Conservation (phyloP, 1,140 invertebrate genomes). For the Pogonus chalceus region DNA sequence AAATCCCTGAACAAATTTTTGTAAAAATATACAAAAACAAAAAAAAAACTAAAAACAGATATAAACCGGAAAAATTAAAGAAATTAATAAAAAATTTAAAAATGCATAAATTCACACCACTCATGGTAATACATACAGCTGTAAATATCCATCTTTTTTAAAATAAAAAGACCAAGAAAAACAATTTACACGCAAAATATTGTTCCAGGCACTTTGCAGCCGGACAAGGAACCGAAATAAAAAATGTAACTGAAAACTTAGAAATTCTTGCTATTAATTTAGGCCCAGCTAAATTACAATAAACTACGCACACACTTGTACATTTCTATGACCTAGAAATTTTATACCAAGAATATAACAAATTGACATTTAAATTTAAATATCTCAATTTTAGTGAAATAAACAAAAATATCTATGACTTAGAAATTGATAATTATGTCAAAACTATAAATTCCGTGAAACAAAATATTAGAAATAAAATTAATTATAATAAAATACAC, state of each 20-base stretch:
- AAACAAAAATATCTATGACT: not conserved
- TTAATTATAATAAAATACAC: not conserved
- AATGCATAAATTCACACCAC: not conserved
- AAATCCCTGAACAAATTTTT: no score
- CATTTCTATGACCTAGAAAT: not conserved
- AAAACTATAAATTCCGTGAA: not conserved
- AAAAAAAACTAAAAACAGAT: conserved; percentile 7
- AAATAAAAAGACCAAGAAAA: not conserved
- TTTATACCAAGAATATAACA: not conserved
- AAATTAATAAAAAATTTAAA: conserved; percentile 11
- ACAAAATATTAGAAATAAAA: not conserved
- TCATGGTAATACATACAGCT: not conserved
- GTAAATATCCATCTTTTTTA: not conserved
- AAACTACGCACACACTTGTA: not conserved
- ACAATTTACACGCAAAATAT: not conserved
- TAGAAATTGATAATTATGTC: not conserved
- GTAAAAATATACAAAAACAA: no score
- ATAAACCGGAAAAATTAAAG: conserved; percentile 11
- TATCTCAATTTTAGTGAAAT: not conserved
- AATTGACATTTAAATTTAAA: not conserved
- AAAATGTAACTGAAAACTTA: not conserved
- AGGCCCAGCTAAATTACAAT: not conserved
- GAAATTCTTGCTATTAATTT: not conserved
- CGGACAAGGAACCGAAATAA: not conserved
- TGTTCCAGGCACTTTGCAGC: not conserved